phyloP scores from a whole-genome alignment of 1,140 invertebrate genomes.

The Grapholita molesta region DNA sequence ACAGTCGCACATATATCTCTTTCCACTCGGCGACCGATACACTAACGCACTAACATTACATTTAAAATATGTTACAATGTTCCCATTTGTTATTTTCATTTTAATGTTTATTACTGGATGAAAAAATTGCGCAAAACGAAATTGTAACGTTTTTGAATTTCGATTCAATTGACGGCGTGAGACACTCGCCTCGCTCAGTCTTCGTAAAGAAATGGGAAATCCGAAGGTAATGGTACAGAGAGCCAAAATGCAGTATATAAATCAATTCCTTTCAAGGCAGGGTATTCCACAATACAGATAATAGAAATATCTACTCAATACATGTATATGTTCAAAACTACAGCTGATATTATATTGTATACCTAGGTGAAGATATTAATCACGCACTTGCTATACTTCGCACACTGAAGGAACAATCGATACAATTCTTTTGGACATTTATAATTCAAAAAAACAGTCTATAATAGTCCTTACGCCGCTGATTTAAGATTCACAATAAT shows the following conservation, averaged over 20 bases:
- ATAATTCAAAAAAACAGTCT: neutral
- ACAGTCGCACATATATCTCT: constrained; percentile 62
- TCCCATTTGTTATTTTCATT: constrained; percentile 71
- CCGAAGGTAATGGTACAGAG: constrained; percentile 20
- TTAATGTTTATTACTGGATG: constrained; percentile 51
- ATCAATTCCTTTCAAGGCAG: constrained; percentile 55
- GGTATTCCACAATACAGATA: constrained; percentile 15
- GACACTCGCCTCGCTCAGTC: constrained; percentile 45
- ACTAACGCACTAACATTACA: constrained; percentile 69
- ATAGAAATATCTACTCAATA: constrained; percentile 15
- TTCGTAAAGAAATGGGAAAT: constrained; percentile 28
- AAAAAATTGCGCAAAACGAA: constrained; percentile 30
- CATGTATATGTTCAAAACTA: constrained; percentile 16
- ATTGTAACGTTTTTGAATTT: constrained; percentile 21
- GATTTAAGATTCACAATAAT: neutral
- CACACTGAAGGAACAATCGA: neutral
- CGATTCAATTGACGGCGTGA: constrained; percentile 3
- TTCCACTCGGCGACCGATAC: constrained; percentile 56
- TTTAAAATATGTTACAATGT: constrained; percentile 76
- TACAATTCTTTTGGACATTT: neutral
- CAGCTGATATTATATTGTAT: constrained; percentile 17
- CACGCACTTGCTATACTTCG: neutral
- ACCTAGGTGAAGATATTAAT: constrained; percentile 2
- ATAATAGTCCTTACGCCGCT: neutral
- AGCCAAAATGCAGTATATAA: constrained; percentile 44